These are phyloP conservation scores for Charaxes varanes DNA, from an alignment of 1,140 invertebrate species.

Conservation along the genomic window DNA sequence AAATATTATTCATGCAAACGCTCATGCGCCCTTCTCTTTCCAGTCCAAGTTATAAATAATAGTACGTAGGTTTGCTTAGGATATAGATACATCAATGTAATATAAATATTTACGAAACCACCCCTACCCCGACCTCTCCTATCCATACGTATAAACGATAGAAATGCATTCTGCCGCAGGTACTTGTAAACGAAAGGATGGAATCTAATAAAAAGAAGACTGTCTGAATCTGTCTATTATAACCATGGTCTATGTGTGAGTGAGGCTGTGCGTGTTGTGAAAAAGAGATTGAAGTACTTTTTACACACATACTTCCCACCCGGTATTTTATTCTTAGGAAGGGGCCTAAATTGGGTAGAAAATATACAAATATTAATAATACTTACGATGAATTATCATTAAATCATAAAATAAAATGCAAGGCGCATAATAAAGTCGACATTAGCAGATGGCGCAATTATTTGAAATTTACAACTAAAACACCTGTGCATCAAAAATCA, in stretches of 20 bases:
- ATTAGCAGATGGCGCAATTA: slow-evolving; percentile 10
- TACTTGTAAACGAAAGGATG: slow-evolving; percentile 50
- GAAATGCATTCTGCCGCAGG: slow-evolving; percentile 39
- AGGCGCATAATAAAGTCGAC: slow-evolving; percentile 4
- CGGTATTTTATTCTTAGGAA: slow-evolving; percentile 51
- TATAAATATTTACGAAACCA: slow-evolving; percentile 21
- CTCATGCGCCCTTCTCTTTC: slow-evolving; percentile 51
- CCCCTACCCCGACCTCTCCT: slow-evolving; percentile 9
- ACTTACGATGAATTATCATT: too few species aligned
- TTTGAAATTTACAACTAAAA: slow-evolving; percentile 18
- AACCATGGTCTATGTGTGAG: slow-evolving; percentile 38
- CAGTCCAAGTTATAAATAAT: slow-evolving; percentile 40
- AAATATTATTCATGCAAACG: slow-evolving; percentile 43
- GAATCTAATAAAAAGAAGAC: slow-evolving; percentile 61
- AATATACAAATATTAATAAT: slow-evolving; percentile 22
- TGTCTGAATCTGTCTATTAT: slow-evolving; percentile 45
- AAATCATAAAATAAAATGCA: too few species aligned
- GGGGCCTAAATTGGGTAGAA: slow-evolving; percentile 41
- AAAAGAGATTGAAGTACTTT: slow-evolving; percentile 54
- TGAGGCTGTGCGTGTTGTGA: slow-evolving; percentile 39
- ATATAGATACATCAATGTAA: slow-evolving; percentile 1
- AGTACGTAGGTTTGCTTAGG: slow-evolving; percentile 16
- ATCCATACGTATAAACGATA: slow-evolving; percentile 15
- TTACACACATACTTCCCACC: slow-evolving; percentile 46
- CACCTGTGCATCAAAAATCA: slow-evolving; percentile 30